These are phyloP conservation scores for Luehdorfia chinensis DNA, from an alignment of 1,140 invertebrate genomes.

Conservation along the genomic window DNA sequence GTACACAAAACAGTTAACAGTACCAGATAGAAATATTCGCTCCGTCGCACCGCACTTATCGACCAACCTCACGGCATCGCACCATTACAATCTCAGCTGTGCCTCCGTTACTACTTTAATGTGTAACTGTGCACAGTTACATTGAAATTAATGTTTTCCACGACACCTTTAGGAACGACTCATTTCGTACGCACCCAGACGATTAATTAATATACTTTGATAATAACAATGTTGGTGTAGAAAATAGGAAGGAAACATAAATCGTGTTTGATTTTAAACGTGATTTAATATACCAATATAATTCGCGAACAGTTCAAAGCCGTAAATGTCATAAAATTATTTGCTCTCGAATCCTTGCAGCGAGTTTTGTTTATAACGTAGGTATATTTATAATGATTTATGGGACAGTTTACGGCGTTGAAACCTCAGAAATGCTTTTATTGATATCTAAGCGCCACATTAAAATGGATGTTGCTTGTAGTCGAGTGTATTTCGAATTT, in stretches of 20 bases:
- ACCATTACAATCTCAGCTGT: constrained; percentile 7
- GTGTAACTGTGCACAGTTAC: neutral
- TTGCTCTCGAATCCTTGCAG: constrained; percentile 49
- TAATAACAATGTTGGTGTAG: constrained; percentile 44
- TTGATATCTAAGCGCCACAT: constrained; percentile 65
- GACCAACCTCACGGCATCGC: constrained; percentile 4
- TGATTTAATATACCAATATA: constrained; percentile 54
- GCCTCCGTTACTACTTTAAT: constrained; percentile 5
- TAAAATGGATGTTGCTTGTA: constrained; percentile 44
- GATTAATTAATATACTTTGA: constrained; percentile 30
- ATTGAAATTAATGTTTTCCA: constrained; percentile 7
- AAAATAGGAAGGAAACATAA: constrained; percentile 44
- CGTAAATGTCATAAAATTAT: constrained; percentile 66
- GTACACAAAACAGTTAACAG: constrained; percentile 6
- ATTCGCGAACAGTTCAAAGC: constrained; percentile 55
- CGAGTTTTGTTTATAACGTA: constrained; percentile 57
- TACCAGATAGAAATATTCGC: constrained; percentile 15
- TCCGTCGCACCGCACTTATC: constrained; percentile 12
- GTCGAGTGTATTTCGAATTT: constrained; percentile 21
- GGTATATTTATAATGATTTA: constrained; percentile 70
- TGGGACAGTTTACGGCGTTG: constrained; percentile 60
- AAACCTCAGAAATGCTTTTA: constrained; percentile 65
- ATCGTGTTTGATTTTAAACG: constrained; percentile 46
- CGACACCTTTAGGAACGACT: constrained; percentile 24
- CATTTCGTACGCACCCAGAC: constrained; percentile 16